A percentile compares a stretch with the other conserved stretches of the same genome.
These are phyloP conservation scores for Caenorhabditis briggsae DNA, from an alignment of 1,140 invertebrate genomes.

Conservation along the genomic window DNA sequence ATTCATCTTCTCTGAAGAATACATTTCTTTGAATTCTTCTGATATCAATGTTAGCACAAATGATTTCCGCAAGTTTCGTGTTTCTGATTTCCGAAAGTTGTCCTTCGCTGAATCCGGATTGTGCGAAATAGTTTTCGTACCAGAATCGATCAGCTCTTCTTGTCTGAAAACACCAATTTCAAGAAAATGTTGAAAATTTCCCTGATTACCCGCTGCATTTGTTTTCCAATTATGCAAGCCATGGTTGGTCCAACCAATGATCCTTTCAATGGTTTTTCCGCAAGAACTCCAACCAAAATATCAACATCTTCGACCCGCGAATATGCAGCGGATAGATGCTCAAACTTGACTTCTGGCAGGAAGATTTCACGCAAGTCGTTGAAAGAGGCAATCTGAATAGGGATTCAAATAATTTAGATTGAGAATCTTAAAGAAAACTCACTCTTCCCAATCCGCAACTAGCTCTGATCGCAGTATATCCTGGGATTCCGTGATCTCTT, in stretches of 20 bases:
- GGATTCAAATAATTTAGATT: background rate
- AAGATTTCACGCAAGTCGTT: constrained; percentile 69
- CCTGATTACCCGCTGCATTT: constrained; percentile 82
- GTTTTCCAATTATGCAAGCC: constrained; percentile 86
- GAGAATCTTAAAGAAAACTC: background rate
- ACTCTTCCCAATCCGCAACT: constrained; percentile 81
- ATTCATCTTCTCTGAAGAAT: constrained; percentile 61
- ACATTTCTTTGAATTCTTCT: constrained; percentile 54
- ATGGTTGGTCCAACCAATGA: constrained; percentile 86
- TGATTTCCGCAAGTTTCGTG: constrained; percentile 52
- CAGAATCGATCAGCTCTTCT: constrained; percentile 77
- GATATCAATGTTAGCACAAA: constrained; percentile 60
- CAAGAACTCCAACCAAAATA: constrained; percentile 85
- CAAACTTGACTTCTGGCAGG: constrained; percentile 56
- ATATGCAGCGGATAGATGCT: constrained; percentile 59
- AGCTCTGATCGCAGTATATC: constrained; percentile 86
- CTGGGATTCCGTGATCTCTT: constrained; percentile 88
- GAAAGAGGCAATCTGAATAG: constrained; percentile 66
- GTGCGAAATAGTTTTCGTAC: constrained; percentile 75
- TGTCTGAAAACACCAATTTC: constrained; percentile 63
- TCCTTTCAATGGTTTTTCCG: constrained; percentile 83
- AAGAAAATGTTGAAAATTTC: background rate
- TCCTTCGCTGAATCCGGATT: constrained; percentile 82
- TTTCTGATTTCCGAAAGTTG: constrained; percentile 83
- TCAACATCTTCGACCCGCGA: constrained; percentile 83